Evolutionary conservation across 2,797 vertebrate species (phyloP).

Genomic region (Hephaestus fuliginosus): DNA sequence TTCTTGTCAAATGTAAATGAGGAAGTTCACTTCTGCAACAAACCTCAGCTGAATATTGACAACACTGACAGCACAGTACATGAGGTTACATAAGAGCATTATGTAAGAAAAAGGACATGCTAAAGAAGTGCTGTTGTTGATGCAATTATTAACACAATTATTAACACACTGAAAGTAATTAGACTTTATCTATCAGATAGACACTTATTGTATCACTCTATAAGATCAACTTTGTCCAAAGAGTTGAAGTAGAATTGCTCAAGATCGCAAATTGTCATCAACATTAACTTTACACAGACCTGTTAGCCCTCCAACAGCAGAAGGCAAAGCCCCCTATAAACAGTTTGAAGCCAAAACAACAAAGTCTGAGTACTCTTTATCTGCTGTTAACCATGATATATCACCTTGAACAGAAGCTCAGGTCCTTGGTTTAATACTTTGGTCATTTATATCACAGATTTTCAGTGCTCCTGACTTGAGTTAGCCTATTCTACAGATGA

Average conservation of each 20-base stretch:
- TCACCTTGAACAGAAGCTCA: background rate
- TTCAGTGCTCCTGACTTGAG: no score
- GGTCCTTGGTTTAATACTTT: background rate
- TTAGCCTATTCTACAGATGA: background rate
- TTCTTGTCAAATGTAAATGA: background rate
- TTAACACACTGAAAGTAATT: background rate
- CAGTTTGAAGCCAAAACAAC: background rate
- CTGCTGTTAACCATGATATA: background rate
- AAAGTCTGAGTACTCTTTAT: background rate
- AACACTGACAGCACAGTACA: background rate
- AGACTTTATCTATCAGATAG: background rate
- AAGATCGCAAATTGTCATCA: background rate
- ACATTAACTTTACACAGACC: background rate
- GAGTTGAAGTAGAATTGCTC: background rate
- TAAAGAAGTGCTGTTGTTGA: slow-evolving; percentile 2
- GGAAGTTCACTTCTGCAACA: slow-evolving; percentile 31
- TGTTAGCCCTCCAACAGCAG: background rate
- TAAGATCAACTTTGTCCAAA: background rate
- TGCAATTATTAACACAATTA: background rate
- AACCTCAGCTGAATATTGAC: slow-evolving; percentile 18
- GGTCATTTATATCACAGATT: background rate
- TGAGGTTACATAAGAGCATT: slow-evolving; percentile 13
- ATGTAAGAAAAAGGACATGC: background rate
- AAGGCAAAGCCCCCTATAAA: background rate
- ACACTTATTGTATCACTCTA: background rate